Conservation (phyloP, 2,888 invertebrate species). For the Leptinotarsa peninsularis region DNA sequence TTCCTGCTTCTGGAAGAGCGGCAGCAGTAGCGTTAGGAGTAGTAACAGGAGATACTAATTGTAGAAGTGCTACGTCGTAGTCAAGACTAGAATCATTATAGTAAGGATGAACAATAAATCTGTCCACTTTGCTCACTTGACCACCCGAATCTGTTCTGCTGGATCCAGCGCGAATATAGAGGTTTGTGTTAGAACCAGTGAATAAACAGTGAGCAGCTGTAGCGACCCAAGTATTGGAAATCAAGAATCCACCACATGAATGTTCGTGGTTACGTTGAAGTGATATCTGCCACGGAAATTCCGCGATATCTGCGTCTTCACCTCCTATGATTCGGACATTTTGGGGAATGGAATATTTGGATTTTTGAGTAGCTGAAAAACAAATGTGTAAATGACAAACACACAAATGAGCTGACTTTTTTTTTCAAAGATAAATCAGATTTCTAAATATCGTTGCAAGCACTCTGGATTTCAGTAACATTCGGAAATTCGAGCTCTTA, state of each 20-base stretch:
- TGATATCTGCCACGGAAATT: constrained; percentile 21
- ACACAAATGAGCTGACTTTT: too few species aligned
- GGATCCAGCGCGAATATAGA: constrained; percentile 26
- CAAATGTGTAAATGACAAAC: too few species aligned
- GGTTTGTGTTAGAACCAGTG: neutral
- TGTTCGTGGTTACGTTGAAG: constrained; percentile 17
- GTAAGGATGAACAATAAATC: constrained; percentile 30
- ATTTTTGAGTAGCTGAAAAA: constrained; percentile 13
- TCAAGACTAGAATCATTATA: constrained; percentile 28
- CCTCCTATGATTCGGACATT: constrained; percentile 28
- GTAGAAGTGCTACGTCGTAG: constrained; percentile 38
- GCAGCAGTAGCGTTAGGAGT: constrained; percentile 7
- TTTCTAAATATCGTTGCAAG: too few species aligned
- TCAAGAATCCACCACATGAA: constrained; percentile 28
- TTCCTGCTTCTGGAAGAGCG: constrained; percentile 19
- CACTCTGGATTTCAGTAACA: too few species aligned
- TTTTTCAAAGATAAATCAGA: too few species aligned
- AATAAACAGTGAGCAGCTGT: constrained; percentile 30
- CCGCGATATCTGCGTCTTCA: constrained; percentile 7
- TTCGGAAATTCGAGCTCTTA: too few species aligned
- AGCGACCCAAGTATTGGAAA: constrained; percentile 22
- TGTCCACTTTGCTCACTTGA: constrained; percentile 29
- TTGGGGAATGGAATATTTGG: neutral
- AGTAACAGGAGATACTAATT: constrained; percentile 24
- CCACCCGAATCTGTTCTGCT: constrained; percentile 29